These are phyloP conservation scores for Leguminivora glycinivorella DNA, from an alignment of 1,140 invertebrate species.

Conservation along the genomic window DNA sequence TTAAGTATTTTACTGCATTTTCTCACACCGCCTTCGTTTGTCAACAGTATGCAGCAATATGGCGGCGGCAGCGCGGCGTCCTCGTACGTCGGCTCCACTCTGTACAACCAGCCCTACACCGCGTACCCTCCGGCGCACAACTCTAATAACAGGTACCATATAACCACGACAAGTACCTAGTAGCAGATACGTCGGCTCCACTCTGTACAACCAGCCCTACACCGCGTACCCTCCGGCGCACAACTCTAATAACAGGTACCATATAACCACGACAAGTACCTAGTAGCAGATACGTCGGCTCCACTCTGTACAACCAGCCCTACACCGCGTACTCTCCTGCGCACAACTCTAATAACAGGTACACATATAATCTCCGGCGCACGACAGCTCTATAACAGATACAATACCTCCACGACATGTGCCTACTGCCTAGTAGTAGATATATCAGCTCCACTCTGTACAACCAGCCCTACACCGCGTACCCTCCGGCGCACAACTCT, in stretches of 20 bases:
- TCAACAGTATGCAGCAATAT: conserved; percentile 76
- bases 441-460: conserved; percentile 73
- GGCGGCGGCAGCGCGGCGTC: conserved; percentile 69
- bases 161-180: not conserved
- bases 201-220: conserved; percentile 76
- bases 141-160: conserved; percentile 65
- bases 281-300: conserved; percentile 72
- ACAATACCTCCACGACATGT: not conserved
- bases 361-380: no score
- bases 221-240: conserved; percentile 70
- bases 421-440: no score
- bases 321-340: conserved; percentile 72
- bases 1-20: not conserved
- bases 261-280: not conserved
- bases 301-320: conserved; percentile 75
- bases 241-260: conserved; percentile 70
- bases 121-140: conserved; percentile 73
- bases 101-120: conserved; percentile 76
- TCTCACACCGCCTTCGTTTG: not conserved
- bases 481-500: conserved; percentile 69
- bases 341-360: conserved; percentile 74
- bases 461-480: conserved; percentile 75
- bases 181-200: conserved; percentile 71
- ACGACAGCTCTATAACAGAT: no score
- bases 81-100: conserved; percentile 69